Base-by-base conservation (phyloP, 2,113 vertebrate genomes). In the Potamarius usumacintae region DNA sequence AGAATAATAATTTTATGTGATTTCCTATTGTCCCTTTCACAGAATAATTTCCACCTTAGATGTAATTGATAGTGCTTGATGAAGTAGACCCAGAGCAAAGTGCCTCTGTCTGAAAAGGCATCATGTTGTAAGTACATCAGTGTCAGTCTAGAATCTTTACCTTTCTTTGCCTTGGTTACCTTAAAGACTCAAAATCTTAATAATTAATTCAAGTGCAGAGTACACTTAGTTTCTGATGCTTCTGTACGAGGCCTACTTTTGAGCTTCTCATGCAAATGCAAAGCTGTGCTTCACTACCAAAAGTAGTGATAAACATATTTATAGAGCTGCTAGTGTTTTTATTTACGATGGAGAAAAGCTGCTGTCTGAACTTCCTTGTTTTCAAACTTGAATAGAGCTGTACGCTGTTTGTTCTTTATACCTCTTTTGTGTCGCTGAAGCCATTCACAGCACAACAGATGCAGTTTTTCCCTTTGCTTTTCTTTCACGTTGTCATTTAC, bases 321-420 rank as follows among this genome's bases (percentile, higher is more conserved):
- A 60, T 74, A 82, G 58, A 87, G 86, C 86, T 87, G 86, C 86
- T 84, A 58, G 63, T 52, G 34, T 42, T 74, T 72, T 57, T 74
- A 58, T 69, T 83, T 83, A 52, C 20, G 1, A 72, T 7, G 25
- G n/a, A 74, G 77, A 74, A 63, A 87, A 52, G 79, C 80, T 87
- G 55, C 79, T 74, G 80, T 87, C 60, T n/a, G 84, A 10, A 15
- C 27, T 74, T 76, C 55, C 50, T 77, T 62, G 18, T 76, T 85
- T 55, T 78, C 48, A 22, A 30, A 83, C 71, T 65, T 63, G 65
- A 55, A 57, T 69, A 83, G 34, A 65, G 71, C 63, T 62, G n/a
- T 76, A 78, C 22, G 30, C 76, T 80, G n/a, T 76, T 83, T 80
- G 50, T 63, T 78, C 58, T 77, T 87, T 55, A 77, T 87, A 87